Base-by-base conservation (phyloP, 2,888 invertebrate genomes). In the Drepanosiphum platanoidis region DNA sequence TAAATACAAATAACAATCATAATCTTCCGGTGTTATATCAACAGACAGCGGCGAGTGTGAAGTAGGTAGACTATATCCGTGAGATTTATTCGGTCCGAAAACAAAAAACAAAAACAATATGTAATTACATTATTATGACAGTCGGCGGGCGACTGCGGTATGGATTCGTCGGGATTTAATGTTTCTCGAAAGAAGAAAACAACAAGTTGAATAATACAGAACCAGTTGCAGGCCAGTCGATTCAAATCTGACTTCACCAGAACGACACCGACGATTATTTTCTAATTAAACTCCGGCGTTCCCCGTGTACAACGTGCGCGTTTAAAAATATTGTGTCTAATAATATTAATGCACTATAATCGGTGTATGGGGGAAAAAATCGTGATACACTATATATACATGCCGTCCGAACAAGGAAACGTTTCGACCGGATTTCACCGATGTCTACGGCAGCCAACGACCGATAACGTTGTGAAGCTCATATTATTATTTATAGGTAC, bases 21-120 rank as follows among this genome's bases (percentile, higher is more conserved):
- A 81, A 82, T 72, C 46, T 75, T 83, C 83, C 66, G 75, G 83
- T 83, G 83, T 75, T 83, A 74, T 83, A 46, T 34, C 74, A 83
- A 75, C 46, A 46, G n/a, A n/a, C n/a, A n/a, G n/a, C n/a, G n/a
- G n/a, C 72, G 39, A 61, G 22, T 64, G 66, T 34, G 74, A 46
- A 72, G 46, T 58, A 27, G 3, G 30, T 36, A n/a, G n/a, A 27
- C 34, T 36, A 15, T 36, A 32, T 42, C 58, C 74, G 75, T 83
- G 66, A 83, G 46, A 83, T 83, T 83, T 66, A 34, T 83, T 83
- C 27, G 27, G 81, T 81, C 61, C 30, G 34, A 71, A 52, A 80
- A 70, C 30, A 39, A 71, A 52, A 80, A 70, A 80, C 42, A 42
- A 72, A 72, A 22, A 82, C 64, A 72, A 72, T 42, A 32, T 64